Conservation (phyloP, 2,797 vertebrate species). For the Fistularia commersonii region DNA sequence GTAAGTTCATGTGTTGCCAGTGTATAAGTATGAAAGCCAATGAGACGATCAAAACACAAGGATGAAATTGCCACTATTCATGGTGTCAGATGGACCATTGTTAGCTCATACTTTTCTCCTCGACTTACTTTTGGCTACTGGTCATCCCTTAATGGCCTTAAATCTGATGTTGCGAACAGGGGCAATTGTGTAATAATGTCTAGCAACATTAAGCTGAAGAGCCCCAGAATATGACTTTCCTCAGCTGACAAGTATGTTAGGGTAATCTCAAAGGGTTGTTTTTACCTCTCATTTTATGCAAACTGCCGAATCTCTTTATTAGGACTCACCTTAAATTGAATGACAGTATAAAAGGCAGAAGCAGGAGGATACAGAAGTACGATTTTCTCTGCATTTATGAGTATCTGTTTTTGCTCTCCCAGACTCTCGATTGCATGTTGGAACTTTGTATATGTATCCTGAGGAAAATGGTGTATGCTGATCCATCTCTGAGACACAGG, state of each 20-base stretch:
- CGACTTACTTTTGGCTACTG: conserved; percentile 42
- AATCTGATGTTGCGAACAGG: conserved; percentile 52
- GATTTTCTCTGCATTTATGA: conserved; percentile 47
- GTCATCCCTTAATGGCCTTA: conserved; percentile 36
- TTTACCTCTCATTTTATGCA: no score
- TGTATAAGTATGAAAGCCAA: conserved; percentile 32
- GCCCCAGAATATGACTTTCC: conserved; percentile 30
- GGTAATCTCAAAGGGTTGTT: background rate
- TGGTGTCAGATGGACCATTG: conserved; percentile 60
- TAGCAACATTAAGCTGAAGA: conserved; percentile 30
- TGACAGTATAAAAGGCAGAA: conserved; percentile 26
- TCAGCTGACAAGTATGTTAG: conserved; percentile 26
- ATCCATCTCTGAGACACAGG: conserved; percentile 78
- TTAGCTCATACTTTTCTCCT: conserved; percentile 56
- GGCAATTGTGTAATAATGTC: conserved; percentile 40
- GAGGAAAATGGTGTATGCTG: conserved; percentile 85
- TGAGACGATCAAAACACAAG: conserved; percentile 45
- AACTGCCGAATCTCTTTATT: no score
- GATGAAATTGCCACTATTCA: conserved; percentile 60
- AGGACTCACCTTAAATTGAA: background rate
- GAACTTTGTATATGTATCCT: conserved; percentile 82
- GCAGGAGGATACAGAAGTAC: conserved; percentile 17
- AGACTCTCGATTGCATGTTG: conserved; percentile 81
- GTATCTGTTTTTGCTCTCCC: conserved; percentile 43
- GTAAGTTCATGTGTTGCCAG: conserved; percentile 27